These are phyloP conservation scores for Euspilapteryx auroguttella DNA, from an alignment of 2,888 invertebrate genomes.

Conservation along the genomic window DNA sequence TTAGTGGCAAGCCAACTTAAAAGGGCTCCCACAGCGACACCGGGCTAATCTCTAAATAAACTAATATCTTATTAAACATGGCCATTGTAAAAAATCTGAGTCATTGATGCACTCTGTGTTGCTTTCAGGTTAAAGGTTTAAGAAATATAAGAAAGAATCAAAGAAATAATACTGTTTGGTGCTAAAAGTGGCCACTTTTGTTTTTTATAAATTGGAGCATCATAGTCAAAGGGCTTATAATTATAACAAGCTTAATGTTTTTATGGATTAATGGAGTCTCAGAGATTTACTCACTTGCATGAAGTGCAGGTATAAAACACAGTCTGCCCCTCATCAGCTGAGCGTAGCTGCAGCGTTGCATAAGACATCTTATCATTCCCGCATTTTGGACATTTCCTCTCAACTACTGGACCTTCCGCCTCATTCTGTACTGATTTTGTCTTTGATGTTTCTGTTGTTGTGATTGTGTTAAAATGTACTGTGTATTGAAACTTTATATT, in stretches of 20 bases:
- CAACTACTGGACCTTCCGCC: constrained; percentile 78
- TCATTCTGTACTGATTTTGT: constrained; percentile 27
- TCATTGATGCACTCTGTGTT: neutral
- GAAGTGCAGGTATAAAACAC: constrained; percentile 96
- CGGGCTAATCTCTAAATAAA: too few relatives aligned
- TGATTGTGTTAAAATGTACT: constrained; percentile 69
- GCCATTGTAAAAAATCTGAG: too few relatives aligned
- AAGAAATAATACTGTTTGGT: neutral
- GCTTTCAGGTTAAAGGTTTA: neutral
- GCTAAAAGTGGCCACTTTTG: too few relatives aligned
- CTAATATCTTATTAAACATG: too few relatives aligned
- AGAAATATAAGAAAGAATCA: neutral
- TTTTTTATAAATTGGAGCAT: too few relatives aligned
- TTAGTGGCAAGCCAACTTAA: too few relatives aligned
- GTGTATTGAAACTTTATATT: constrained; percentile 68
- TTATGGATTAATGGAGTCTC: too few relatives aligned
- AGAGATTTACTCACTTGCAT: constrained; percentile 71
- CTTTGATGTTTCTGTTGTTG: constrained; percentile 27
- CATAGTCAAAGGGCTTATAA: too few relatives aligned
- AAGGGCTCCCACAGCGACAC: too few relatives aligned
- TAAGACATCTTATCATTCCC: constrained; percentile 92
- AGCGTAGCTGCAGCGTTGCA: constrained; percentile 90
- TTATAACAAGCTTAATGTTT: too few relatives aligned
- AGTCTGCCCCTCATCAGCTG: constrained; percentile 99
- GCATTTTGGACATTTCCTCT: constrained; percentile 84